phyloP scores from a whole-genome alignment of 2,113 vertebrate species.

The Anser cygnoides region DNA sequence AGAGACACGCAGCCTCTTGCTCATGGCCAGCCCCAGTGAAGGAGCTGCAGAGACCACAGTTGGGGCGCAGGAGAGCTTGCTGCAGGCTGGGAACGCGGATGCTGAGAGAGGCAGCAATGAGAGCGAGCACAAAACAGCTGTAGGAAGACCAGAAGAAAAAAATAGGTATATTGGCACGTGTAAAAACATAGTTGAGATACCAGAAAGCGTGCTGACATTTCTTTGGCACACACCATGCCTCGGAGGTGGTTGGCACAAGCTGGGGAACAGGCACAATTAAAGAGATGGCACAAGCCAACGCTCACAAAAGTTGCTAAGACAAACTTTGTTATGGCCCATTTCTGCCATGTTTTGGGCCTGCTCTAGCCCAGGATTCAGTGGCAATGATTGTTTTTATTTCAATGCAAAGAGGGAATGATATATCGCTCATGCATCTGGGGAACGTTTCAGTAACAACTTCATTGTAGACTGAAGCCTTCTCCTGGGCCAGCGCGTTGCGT shows the following conservation, averaged over 20 bases:
- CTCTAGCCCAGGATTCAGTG: not conserved
- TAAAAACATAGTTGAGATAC: not conserved
- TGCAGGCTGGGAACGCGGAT: not conserved
- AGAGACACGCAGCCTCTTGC: fast-evolving
- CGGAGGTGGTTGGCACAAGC: not conserved
- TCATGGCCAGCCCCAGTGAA: fast-evolving
- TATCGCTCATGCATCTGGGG: not conserved
- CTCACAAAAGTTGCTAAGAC: not conserved
- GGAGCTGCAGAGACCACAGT: not conserved
- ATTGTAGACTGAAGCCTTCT: not conserved
- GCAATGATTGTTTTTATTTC: not conserved
- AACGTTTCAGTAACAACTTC: not conserved
- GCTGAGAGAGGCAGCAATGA: fast-evolving
- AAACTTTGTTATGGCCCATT: not conserved
- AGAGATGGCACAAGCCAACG: not conserved
- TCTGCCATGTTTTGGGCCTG: not conserved
- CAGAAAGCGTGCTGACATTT: not conserved
- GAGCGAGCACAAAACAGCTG: not conserved
- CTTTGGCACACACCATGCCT: not conserved
- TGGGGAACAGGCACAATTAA: not conserved
- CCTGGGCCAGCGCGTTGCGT: not conserved
- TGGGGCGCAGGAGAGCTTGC: fast-evolving
- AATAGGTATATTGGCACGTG: not conserved
- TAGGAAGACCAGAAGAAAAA: not conserved
- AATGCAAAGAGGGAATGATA: not conserved